A percentile compares a stretch with the other conserved stretches of the same genome.
These are phyloP conservation scores for Antennarius maculatus DNA, from an alignment of 2,797 vertebrate genomes.

Conservation along the genomic window DNA sequence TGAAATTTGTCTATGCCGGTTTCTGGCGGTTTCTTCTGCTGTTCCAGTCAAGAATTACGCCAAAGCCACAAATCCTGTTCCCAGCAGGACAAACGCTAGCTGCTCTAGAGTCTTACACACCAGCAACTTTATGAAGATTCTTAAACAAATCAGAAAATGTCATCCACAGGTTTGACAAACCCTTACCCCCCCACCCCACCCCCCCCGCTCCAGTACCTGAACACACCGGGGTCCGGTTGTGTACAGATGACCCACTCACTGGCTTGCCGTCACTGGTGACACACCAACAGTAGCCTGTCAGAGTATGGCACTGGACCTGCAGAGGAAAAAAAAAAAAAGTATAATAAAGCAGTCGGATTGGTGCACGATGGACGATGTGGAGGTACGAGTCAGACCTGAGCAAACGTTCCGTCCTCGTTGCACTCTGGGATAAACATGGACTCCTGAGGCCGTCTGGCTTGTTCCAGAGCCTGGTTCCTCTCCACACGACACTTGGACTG, in stretches of 20 bases:
- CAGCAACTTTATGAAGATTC: neutral
- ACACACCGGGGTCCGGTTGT: constrained; percentile 98
- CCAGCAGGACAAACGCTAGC: constrained; percentile 9
- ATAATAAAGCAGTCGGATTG: neutral
- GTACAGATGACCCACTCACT: constrained; percentile 96
- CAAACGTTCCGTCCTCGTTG: constrained; percentile 95
- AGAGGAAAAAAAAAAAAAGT: constrained; percentile 4
- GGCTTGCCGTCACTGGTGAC: constrained; percentile 96
- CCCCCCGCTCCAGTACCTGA: constrained; percentile 88
- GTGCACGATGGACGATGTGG: neutral
- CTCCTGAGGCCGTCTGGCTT: constrained; percentile 92
- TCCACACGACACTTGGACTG: constrained; percentile 95
- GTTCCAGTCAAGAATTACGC: constrained; percentile 14
- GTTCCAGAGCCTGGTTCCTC: constrained; percentile 91
- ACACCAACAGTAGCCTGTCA: constrained; percentile 99
- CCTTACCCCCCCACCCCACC: neutral
- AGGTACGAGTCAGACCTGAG: constrained; percentile 82
- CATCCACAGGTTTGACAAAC: constrained; percentile 22
- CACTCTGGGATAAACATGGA: constrained; percentile 96
- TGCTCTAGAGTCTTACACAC: neutral
- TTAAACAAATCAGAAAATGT: neutral
- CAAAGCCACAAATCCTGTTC: constrained; percentile 17
- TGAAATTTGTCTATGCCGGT: constrained; percentile 1
- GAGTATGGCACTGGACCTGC: constrained; percentile 98
- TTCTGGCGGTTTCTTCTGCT: neutral